Evolutionary conservation across 2,888 invertebrate genomes (phyloP).

Genomic region (Mimas tiliae): DNA sequence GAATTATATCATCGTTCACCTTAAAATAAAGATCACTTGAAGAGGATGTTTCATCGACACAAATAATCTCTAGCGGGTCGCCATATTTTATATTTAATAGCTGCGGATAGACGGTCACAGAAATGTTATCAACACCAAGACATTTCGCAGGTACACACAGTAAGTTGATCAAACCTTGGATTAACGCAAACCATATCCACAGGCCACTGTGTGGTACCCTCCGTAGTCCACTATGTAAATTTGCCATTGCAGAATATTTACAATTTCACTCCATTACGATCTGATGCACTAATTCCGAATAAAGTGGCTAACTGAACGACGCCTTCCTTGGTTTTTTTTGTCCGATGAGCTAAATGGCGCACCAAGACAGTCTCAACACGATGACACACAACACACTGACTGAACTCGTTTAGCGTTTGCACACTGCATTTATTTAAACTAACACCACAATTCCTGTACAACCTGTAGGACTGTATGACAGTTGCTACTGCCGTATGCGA

Average conservation of each 20-base stretch:
- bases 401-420: slow-evolving; percentile 50
- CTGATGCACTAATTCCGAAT: slow-evolving; percentile 54
- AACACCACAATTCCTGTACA: slow-evolving; percentile 46
- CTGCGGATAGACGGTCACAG: slow-evolving; percentile 76
- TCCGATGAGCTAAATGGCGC: slow-evolving; percentile 73
- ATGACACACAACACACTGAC: slow-evolving; percentile 65
- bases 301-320: slow-evolving; percentile 57
- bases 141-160: slow-evolving; percentile 68
- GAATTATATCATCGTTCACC: slow-evolving; percentile 42
- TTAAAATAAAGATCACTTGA: slow-evolving; percentile 76
- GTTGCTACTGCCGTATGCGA: slow-evolving; percentile 33
- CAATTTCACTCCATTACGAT: slow-evolving; percentile 70
- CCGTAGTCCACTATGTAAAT: slow-evolving; percentile 58
- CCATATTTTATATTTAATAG: slow-evolving; percentile 85
- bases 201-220: slow-evolving; percentile 61
- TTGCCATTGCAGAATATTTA: slow-evolving; percentile 63
- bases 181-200: slow-evolving; percentile 70
- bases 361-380: slow-evolving; percentile 69
- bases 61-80: slow-evolving; percentile 86
- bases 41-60: slow-evolving; percentile 80
- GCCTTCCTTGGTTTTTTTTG: slow-evolving; percentile 70
- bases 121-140: slow-evolving; percentile 56
- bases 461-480: slow-evolving; percentile 43
- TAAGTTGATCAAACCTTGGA: slow-evolving; percentile 66
- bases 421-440: slow-evolving; percentile 56